These are phyloP conservation scores for Andrena trimmerana DNA, from an alignment of 2,888 invertebrate genomes.

Conservation along the genomic window DNA sequence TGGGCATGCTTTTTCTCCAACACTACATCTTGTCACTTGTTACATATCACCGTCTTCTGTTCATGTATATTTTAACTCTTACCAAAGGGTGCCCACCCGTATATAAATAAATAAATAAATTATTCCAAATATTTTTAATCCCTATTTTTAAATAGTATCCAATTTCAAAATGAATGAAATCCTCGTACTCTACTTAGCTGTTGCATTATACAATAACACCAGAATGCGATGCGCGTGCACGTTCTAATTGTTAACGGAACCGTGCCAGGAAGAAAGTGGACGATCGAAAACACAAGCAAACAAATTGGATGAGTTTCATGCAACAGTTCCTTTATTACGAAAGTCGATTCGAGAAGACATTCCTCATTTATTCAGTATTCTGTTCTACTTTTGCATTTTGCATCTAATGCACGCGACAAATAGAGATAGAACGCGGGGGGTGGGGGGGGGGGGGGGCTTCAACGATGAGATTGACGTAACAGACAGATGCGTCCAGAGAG, in stretches of 20 bases:
- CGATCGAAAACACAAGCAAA: not conserved
- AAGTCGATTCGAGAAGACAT: not conserved
- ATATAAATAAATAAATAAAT: no score
- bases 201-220: no score
- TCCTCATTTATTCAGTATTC: not conserved
- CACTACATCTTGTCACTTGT: no score
- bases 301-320: not conserved
- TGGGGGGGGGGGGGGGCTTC: not conserved
- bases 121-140: no score
- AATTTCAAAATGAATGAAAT: no score
- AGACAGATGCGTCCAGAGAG: slow-evolving; percentile 61
- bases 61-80: no score
- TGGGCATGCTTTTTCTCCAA: no score
- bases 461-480: slow-evolving; percentile 36
- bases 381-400: slow-evolving; percentile 35
- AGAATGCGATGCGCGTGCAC: not conserved
- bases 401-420: not conserved
- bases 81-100: no score
- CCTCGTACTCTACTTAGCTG: no score
- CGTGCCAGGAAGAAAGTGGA: slow-evolving; percentile 11
- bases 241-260: slow-evolving; percentile 7
- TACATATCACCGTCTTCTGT: no score
- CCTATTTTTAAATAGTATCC: no score
- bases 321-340: not conserved
- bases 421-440: not conserved